These are phyloP conservation scores for Anguilla pacifica DNA, from an alignment of 2,797 vertebrate genomes.

Conservation along the genomic window DNA sequence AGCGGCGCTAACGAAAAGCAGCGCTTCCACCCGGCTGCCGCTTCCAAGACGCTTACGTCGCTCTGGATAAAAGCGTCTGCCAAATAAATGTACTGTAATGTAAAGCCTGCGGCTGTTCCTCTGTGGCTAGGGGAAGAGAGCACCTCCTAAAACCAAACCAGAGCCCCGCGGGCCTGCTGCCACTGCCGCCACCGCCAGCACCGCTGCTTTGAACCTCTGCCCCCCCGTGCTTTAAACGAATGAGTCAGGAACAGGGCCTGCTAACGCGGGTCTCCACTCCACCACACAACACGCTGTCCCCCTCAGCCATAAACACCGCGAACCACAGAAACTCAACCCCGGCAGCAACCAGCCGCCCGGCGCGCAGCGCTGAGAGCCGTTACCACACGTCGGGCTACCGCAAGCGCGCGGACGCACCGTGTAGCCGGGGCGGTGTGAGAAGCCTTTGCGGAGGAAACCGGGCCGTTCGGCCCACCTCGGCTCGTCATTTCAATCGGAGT, in stretches of 20 bases:
- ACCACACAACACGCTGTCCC: conserved; percentile 36
- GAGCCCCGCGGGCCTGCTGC: conserved; percentile 29
- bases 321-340: conserved; percentile 38
- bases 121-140: conserved; percentile 33
- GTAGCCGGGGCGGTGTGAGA: conserved; percentile 32
- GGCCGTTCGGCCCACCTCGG: conserved; percentile 26
- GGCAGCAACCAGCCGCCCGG: too few species aligned
- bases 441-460: conserved; percentile 35
- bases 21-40: conserved; percentile 43
- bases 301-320: conserved; percentile 34
- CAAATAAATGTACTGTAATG: too few species aligned
- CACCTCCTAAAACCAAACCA: conserved; percentile 34
- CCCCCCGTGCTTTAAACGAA: conserved; percentile 40
- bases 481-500: neutral
- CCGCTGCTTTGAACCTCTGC: conserved; percentile 36
- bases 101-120: conserved; percentile 36
- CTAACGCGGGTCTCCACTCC: conserved; percentile 37
- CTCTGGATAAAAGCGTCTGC: too few species aligned
- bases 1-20: conserved; percentile 28
- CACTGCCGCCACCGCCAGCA: conserved; percentile 19
- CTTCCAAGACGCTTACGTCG: conserved; percentile 47
- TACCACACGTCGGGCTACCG: neutral
- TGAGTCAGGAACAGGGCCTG: conserved; percentile 38
- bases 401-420: neutral
- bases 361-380: neutral